These are phyloP conservation scores for Strongylocentrotus purpuratus DNA, from an alignment of 35 echinoderm and acorn worm species.

Conservation along the genomic window DNA sequence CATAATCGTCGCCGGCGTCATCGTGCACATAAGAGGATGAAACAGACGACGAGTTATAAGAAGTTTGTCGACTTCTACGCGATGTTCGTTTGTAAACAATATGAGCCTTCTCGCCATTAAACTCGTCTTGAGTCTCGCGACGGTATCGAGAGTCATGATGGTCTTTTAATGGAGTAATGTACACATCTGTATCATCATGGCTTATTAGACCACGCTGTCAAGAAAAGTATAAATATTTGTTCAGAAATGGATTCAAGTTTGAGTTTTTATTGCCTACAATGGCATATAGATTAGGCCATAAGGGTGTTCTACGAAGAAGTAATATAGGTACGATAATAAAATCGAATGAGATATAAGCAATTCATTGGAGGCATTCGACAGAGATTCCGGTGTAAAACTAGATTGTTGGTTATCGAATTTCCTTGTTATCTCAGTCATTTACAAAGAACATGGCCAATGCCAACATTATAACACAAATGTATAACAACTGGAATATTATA, in stretches of 20 bases:
- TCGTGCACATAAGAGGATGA: neutral
- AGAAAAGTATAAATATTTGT: neutral
- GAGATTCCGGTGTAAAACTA: neutral
- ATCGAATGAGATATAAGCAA: neutral
- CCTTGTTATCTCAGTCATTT: too few species aligned
- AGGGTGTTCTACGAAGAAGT: neutral
- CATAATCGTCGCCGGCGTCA: neutral
- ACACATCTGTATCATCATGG: constrained; percentile 8
- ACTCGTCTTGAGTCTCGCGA: neutral
- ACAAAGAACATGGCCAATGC: too few species aligned
- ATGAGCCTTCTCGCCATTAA: neutral
- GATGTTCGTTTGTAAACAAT: constrained; percentile 40
- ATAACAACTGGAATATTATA: too few species aligned
- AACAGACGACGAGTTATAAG: neutral
- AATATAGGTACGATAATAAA: neutral
- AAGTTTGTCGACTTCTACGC: neutral
- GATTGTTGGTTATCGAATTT: neutral
- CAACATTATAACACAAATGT: too few species aligned
- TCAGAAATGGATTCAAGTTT: neutral
- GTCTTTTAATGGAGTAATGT: constrained; percentile 34
- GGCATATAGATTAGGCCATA: neutral
- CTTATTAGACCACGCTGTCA: constrained; percentile 27
- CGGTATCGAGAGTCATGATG: constrained; percentile 1
- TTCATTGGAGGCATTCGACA: neutral
- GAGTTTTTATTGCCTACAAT: neutral